A percentile compares a stretch with the other conserved stretches of the same genome.
Conservation (phyloP, 2,888 invertebrate genomes). For the Drosophila ezoana region DNA sequence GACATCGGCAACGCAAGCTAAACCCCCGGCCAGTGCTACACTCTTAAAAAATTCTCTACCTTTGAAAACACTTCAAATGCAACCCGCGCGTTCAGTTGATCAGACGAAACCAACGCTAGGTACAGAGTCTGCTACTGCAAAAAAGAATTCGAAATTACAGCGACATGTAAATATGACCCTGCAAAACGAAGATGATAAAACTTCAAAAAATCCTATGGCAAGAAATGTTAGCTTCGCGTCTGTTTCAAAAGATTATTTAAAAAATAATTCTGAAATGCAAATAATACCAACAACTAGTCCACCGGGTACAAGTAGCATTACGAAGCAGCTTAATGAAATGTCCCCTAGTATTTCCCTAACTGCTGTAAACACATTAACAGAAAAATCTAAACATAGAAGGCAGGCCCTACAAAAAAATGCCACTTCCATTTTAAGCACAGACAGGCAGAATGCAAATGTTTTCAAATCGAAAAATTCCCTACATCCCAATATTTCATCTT, state of each 20-base stretch:
- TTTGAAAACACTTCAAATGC: constrained; percentile 13
- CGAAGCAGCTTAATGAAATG: constrained; percentile 79
- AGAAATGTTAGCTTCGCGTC: constrained; percentile 28
- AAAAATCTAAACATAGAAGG: constrained; percentile 31
- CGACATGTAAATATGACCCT: not conserved
- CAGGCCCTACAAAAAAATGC: constrained; percentile 21
- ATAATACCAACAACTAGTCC: constrained; percentile 80
- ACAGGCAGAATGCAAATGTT: constrained; percentile 14
- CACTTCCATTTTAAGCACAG: not conserved
- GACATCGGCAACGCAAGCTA: constrained; percentile 20
- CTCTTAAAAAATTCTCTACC: constrained; percentile 7
- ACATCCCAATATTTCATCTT: constrained; percentile 3
- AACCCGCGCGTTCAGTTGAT: constrained; percentile 27
- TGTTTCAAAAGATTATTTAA: constrained; percentile 52
- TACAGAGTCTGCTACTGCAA: not conserved
- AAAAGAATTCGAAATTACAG: constrained; percentile 9
- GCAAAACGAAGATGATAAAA: constrained; percentile 6
- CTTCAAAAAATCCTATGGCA: not conserved
- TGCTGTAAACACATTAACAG: constrained; percentile 58
- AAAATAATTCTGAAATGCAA: constrained; percentile 75
- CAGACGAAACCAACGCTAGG: constrained; percentile 12
- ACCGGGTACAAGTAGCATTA: constrained; percentile 74
- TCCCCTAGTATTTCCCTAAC: constrained; percentile 81
- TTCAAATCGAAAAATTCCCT: constrained; percentile 22
- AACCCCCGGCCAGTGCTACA: not conserved